Evolutionary conservation across 1,140 invertebrate genomes (phyloP).

Genomic region (Helicoverpa zea): DNA sequence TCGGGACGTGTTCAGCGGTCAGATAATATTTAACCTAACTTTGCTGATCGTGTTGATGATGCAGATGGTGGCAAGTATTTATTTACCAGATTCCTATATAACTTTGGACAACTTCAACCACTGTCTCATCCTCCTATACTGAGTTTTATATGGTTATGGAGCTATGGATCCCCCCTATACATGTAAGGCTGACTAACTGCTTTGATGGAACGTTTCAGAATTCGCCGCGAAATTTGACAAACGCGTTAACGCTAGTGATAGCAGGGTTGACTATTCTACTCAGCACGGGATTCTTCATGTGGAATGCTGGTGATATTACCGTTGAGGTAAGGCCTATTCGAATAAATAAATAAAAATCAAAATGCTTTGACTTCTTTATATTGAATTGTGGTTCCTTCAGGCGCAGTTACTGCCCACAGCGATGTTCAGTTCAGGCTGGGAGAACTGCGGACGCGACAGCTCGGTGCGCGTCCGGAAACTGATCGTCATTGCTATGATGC

Average conservation of each 20-base stretch:
- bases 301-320: slow-evolving; percentile 69
- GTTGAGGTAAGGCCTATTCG: slow-evolving; percentile 57
- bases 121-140: too few species aligned
- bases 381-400: slow-evolving; percentile 41
- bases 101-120: too few species aligned
- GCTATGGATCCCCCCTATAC: too few species aligned
- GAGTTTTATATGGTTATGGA: too few species aligned
- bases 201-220: slow-evolving; percentile 6
- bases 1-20: slow-evolving; percentile 43
- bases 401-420: slow-evolving; percentile 61
- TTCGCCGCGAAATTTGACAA: slow-evolving; percentile 9
- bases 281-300: slow-evolving; percentile 68
- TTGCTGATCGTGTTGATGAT: slow-evolving; percentile 47
- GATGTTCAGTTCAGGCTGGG: slow-evolving; percentile 69
- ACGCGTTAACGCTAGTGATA: slow-evolving; percentile 8
- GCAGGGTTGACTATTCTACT: slow-evolving; percentile 54
- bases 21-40: slow-evolving; percentile 50
- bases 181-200: too few species aligned
- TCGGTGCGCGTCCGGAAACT: slow-evolving; percentile 51
- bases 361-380: neutral
- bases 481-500: slow-evolving; percentile 58
- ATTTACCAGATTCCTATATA: too few species aligned
- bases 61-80: slow-evolving; percentile 48
- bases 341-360: neutral
- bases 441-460: slow-evolving; percentile 53